A percentile compares a stretch with the other conserved stretches of the same genome.
Evolutionary conservation across 2,888 invertebrate species (phyloP).

Genomic region (Drosophila lutescens): DNA sequence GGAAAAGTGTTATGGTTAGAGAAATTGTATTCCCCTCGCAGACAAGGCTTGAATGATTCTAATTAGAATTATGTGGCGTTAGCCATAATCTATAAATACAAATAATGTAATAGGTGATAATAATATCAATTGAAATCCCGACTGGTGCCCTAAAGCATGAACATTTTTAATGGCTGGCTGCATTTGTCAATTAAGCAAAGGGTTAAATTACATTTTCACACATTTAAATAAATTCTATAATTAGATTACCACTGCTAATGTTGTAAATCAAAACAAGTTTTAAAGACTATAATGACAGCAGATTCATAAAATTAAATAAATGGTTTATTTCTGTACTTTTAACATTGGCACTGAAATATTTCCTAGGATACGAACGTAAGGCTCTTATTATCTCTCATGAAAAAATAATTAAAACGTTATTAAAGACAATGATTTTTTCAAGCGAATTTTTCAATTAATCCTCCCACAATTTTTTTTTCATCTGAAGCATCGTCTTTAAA

Average conservation of each 20-base stretch:
- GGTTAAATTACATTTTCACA: background rate
- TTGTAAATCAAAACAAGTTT: background rate
- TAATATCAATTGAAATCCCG: background rate
- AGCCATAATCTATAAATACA: background rate
- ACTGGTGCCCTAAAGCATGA: background rate
- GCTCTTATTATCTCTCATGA: constrained; percentile 1
- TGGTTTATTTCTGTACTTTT: background rate
- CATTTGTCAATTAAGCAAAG: background rate
- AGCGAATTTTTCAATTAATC: background rate
- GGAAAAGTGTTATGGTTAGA: no score
- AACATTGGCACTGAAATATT: no score
- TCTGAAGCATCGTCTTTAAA: background rate
- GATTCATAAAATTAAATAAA: background rate
- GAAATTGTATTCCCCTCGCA: no score
- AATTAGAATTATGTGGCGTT: background rate
- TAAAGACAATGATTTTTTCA: background rate
- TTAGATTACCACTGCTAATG: no score
- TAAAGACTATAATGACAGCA: background rate
- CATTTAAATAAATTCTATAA: no score
- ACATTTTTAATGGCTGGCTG: background rate
- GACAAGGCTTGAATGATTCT: background rate
- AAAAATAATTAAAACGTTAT: background rate
- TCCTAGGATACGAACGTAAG: background rate
- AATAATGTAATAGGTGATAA: background rate
- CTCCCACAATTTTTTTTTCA: no score